phyloP scores from a whole-genome alignment of 2,888 invertebrate genomes.

The Chesias legatella region DNA sequence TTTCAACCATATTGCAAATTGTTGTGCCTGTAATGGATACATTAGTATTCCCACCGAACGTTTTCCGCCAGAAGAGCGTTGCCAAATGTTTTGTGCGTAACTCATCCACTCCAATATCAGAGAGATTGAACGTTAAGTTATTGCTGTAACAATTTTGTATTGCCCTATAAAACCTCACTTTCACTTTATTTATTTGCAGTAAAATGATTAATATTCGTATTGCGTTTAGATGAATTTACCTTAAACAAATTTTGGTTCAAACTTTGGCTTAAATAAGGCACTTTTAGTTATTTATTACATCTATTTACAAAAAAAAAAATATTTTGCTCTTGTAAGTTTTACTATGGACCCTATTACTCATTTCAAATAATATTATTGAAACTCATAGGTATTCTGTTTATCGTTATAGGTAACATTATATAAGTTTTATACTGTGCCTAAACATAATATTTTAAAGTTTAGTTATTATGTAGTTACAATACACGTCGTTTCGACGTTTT shows the following conservation, averaged over 20 bases:
- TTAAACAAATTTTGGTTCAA: constrained; percentile 29
- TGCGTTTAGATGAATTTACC: constrained; percentile 49
- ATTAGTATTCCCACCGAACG: constrained; percentile 54
- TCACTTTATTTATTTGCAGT: constrained; percentile 74
- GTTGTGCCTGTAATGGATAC: constrained; percentile 30
- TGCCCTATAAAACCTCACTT: constrained; percentile 76
- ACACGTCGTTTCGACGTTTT: too few species aligned
- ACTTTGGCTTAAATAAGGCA: too few species aligned
- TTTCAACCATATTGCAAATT: constrained; percentile 20
- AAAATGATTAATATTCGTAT: constrained; percentile 75
- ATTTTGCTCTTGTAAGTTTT: too few species aligned
- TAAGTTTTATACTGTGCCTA: too few species aligned
- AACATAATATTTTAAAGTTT: too few species aligned
- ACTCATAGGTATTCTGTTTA: too few species aligned
- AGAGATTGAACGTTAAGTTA: constrained; percentile 72
- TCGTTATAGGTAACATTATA: too few species aligned
- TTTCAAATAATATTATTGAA: too few species aligned
- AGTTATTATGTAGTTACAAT: too few species aligned
- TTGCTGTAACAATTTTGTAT: constrained; percentile 75
- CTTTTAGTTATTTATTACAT: too few species aligned
- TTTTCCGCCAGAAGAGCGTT: constrained; percentile 41
- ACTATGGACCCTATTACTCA: too few species aligned
- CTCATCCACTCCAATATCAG: constrained; percentile 72
- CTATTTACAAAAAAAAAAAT: too few species aligned
- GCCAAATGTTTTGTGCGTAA: constrained; percentile 61